Base-by-base conservation (phyloP, 2,797 vertebrate genomes). In the Mormyrops attenuatus region DNA sequence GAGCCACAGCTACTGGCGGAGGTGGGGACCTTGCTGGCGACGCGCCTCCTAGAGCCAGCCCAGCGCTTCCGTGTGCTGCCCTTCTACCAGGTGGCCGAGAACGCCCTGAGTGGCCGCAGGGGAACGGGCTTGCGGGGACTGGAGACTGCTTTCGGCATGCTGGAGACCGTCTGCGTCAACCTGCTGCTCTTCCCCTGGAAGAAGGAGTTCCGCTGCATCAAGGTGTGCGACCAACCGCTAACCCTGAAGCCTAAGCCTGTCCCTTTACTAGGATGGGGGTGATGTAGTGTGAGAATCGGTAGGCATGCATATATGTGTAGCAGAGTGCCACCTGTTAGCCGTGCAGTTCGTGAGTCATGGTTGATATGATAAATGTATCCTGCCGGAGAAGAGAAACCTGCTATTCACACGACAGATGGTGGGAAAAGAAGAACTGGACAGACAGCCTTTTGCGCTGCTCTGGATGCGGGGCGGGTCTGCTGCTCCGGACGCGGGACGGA, bases 111-210 rank as follows among this genome's bases (percentile, higher is more conserved):
- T 89, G 96, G 95, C n/a, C 95, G 97, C 92, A 95, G 96, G 92
- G 95, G 97, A 60, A 95, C 96, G 20, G 98, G 95, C 94, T 94
- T 99, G 87, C 96, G 93, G 90, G 96, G 95, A 63, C 93, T 99
- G 91, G 97, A 96, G 93, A 96, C 94, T 87, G 98, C 98, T 52
- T 99, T 99, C 89, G 94, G 95, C 89, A 95, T 97, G 77, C 94
- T 99, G 0, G 98, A 99, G 93, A 98, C 97, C 0, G 92, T 99
- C 94, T 98, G 97, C 89, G 94, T 98, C 93, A 99, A 99, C 94
- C 97, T 99, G 89, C 96, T 99, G 90, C 97, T 99, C 66, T 99
- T 97, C 93, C 98, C 98, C 6, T 99, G 98, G 98, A 99, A 99
- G 94, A 99, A 99, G 93, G 98, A 99, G 92, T 99, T 99, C 95